These are phyloP conservation scores for Portunus trituberculatus DNA, from an alignment of 1,140 invertebrate genomes.

Conservation along the genomic window DNA sequence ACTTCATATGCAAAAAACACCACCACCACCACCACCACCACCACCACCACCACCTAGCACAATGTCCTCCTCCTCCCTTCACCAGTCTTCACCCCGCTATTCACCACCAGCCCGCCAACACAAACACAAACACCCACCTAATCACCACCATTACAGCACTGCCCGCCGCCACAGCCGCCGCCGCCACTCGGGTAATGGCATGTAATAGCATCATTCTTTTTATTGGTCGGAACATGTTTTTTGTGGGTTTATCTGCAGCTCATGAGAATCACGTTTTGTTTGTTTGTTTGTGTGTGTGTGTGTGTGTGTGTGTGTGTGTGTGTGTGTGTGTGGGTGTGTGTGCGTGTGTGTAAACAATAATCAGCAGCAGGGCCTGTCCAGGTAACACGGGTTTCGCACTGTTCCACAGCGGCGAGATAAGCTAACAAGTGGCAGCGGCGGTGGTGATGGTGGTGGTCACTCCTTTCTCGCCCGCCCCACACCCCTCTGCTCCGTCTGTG, in stretches of 20 bases:
- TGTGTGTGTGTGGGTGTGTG: conserved; percentile 36
- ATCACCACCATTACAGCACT: background rate
- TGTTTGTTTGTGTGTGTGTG: background rate
- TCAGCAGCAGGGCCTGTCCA: background rate
- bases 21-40: too few species aligned
- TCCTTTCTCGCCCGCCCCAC: background rate
- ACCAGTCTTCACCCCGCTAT: too few species aligned
- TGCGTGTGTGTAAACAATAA: background rate
- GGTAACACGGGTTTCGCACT: background rate
- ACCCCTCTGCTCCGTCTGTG: background rate
- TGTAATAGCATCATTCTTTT: too few species aligned
- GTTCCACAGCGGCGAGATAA: background rate
- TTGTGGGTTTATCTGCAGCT: too few species aligned
- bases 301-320: conserved; percentile 7
- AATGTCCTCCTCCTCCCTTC: too few species aligned
- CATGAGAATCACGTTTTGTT: too few species aligned
- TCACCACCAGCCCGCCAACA: too few species aligned
- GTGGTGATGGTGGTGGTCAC: background rate
- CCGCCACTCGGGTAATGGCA: too few species aligned
- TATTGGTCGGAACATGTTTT: too few species aligned
- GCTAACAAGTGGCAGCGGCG: background rate
- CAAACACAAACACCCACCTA: background rate
- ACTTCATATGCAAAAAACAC: too few species aligned
- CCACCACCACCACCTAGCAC: too few species aligned
- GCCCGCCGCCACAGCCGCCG: too few species aligned